Evolutionary conservation across 2,797 vertebrate genomes (phyloP), one percentile per base, ranked within the genome.

Genomic region (Pseudochaenichthys georgianus): DNA sequence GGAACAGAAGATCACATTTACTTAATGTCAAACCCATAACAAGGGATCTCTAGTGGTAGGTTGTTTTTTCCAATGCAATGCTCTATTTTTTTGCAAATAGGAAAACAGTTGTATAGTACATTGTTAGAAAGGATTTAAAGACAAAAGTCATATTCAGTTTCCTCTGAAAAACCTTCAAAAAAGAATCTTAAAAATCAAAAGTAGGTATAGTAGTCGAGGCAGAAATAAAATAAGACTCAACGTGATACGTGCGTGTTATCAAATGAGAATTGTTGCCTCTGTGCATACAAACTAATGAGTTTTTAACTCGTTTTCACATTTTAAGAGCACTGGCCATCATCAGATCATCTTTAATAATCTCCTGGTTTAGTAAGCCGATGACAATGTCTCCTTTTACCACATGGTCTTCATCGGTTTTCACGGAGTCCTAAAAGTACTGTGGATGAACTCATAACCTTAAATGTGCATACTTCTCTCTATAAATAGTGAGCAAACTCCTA

Each of bases 291-390:
- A 72, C 53, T 68, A 76, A 69, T 77, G 71, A 86, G 63, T 85
- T 87, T 84, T 81, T 81, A 75, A 86, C 73, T 78, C 21, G 57
- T 87, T 82, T 88, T 89, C 75, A 81, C 59, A 73, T 88, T 71
- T 60, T 75, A 63, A 53, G 62, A 77, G 69, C 77, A 51, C 9
- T 2, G 7, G 72, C 41, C 80, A 73, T 50, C 73, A 71, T 84
- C 62, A 80, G 9, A 85, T 85, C 75, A 85, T 77, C 48, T 69
- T 55, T 17, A 64, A 54, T 23, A 1, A 55, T 15, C 41, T 79
- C 67, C 66, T 67, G 42, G 69, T 85, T 80, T 81, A 60, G 72
- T 76, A 83, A 78, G 70, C 66, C 83, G 80, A 64, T 64, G 77
- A 67, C 21, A 43, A 17, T 58, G 34, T 74, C 23, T 67, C 38